A percentile compares a stretch with the other conserved stretches of the same genome.
Evolutionary conservation across 2,113 vertebrate species (phyloP).

Genomic region (Lepisosteus oculatus): DNA sequence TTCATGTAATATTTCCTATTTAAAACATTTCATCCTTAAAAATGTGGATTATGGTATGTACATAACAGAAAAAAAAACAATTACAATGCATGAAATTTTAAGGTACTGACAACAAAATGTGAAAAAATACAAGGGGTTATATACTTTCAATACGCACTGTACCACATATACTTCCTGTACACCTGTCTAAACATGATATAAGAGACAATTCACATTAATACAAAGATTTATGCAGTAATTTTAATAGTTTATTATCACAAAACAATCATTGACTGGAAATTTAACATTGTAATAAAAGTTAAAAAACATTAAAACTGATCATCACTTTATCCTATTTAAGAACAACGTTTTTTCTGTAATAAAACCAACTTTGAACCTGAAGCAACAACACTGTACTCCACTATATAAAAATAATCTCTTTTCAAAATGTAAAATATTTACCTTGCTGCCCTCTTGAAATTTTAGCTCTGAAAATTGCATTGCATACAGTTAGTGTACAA

Average conservation of each 20-base stretch:
- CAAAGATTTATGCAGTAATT: background rate
- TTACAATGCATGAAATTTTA: no score
- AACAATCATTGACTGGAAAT: conserved; percentile 4
- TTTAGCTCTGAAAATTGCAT: background rate
- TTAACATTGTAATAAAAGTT: background rate
- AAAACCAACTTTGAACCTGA: background rate
- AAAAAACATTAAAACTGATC: background rate
- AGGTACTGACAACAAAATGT: no score
- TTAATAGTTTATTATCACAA: conserved; percentile 5
- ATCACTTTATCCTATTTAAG: background rate
- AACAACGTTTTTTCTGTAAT: background rate
- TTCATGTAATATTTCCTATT: no score
- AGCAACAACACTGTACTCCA: background rate
- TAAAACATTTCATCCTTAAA: no score
- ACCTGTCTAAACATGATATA: no score
- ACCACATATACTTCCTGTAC: no score
- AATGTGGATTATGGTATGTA: no score
- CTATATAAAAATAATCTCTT: conserved; percentile 53
- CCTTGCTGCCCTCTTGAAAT: background rate
- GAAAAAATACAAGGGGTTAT: no score
- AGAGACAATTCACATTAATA: background rate
- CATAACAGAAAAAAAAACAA: no score
- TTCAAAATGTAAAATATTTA: conserved; percentile 29
- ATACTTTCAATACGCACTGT: no score
- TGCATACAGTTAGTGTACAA: background rate